Conservation (phyloP, 2,113 vertebrate species). For the Gobiocypris rarus region DNA sequence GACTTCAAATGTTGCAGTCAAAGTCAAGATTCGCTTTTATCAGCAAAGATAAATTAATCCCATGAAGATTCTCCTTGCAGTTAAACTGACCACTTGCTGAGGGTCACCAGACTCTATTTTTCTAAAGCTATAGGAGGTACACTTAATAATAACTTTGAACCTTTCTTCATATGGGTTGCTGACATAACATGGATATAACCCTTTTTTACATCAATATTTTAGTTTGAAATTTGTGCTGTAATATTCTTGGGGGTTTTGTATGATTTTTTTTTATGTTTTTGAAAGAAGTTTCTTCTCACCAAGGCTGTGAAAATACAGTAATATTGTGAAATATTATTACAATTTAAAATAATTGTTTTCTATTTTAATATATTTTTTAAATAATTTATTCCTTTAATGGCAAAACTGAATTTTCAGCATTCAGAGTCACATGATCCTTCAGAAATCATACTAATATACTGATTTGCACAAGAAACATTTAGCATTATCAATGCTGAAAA, state of each 20-base stretch:
- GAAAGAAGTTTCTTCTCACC: neutral
- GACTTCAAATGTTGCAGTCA: neutral
- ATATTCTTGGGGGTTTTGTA: neutral
- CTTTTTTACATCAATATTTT: neutral
- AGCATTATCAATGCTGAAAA: neutral
- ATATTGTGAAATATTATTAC: neutral
- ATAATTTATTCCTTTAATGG: neutral
- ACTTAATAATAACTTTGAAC: neutral
- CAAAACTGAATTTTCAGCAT: neutral
- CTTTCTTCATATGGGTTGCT: neutral
- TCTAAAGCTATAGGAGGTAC: conserved; percentile 11
- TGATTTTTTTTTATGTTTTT: neutral
- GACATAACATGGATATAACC: neutral
- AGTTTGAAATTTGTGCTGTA: neutral
- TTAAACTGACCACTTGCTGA: neutral
- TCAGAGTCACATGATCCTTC: neutral
- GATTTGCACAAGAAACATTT: neutral
- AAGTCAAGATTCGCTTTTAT: conserved; percentile 6
- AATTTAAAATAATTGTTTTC: neutral
- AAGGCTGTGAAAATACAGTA: neutral
- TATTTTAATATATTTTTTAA: neutral
- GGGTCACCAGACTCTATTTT: neutral
- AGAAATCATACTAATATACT: neutral
- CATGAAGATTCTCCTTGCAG: conserved; percentile 1
- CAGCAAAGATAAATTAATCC: neutral